Conservation (phyloP, 30 jellyfish, hydroid and myxozoan species). For the Aurelia aurita region DNA sequence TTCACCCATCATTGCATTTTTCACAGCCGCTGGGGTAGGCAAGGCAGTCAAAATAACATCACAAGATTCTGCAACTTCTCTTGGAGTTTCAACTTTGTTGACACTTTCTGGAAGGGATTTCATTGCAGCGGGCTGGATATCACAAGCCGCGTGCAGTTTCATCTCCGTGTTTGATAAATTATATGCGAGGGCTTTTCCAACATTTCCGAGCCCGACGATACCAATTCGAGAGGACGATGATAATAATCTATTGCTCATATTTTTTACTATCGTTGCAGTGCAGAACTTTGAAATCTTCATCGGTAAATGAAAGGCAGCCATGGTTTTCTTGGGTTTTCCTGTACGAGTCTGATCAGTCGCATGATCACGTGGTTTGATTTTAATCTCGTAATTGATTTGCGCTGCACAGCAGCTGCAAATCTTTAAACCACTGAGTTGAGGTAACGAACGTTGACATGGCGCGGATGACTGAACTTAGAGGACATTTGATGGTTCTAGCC, state of each 20-base stretch:
- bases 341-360: too few species aligned
- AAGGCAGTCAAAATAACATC: slow-evolving; percentile 75
- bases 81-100: slow-evolving; percentile 22
- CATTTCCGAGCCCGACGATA: slow-evolving; percentile 64
- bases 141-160: slow-evolving; percentile 59
- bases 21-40: slow-evolving; percentile 67
- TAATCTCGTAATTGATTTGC: too few species aligned
- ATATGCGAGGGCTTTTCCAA: slow-evolving; percentile 58
- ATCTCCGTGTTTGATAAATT: slow-evolving; percentile 17
- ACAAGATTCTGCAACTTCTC: slow-evolving; percentile 48
- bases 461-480: too few species aligned
- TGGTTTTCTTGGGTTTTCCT: too few species aligned
- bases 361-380: too few species aligned
- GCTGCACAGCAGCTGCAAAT: too few species aligned
- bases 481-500: too few species aligned
- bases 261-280: too few species aligned
- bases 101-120: slow-evolving; percentile 9
- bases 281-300: too few species aligned
- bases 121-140: slow-evolving; percentile 30
- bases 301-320: too few species aligned
- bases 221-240: slow-evolving; percentile 47
- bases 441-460: too few species aligned
- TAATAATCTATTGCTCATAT: not conserved
- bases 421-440: too few species aligned
- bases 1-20: slow-evolving; percentile 52